Percentiles rank a stretch among this genome's conserved stretches.
These are phyloP conservation scores for Volucella zonaria DNA, from an alignment of 2,888 invertebrate genomes.

Conservation along the genomic window DNA sequence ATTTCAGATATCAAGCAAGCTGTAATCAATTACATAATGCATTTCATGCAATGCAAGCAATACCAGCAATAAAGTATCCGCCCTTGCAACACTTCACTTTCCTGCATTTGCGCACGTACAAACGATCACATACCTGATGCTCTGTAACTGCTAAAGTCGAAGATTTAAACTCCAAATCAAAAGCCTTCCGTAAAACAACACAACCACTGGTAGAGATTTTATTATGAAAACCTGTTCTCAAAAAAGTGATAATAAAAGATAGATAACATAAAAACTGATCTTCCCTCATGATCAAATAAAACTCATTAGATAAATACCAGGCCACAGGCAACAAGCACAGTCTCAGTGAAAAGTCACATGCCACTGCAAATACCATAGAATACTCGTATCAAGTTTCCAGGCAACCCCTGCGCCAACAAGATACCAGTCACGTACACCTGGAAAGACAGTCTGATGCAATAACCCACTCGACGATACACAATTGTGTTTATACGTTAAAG, in stretches of 20 bases:
- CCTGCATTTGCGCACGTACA: no score
- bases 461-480: not conserved
- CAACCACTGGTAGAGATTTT: no score
- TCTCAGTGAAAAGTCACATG: constrained; percentile 41
- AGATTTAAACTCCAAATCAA: no score
- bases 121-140: no score
- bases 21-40: no score
- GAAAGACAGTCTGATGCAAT: constrained; percentile 30
- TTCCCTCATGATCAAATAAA: constrained; percentile 22
- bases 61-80: no score
- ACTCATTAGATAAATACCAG: constrained; percentile 19
- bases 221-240: constrained; percentile 10
- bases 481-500: not conserved
- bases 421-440: constrained; percentile 43
- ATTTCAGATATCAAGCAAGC: no score
- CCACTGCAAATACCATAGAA: not conserved
- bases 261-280: constrained; percentile 3
- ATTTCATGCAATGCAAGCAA: no score
- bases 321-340: constrained; percentile 4
- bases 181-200: no score
- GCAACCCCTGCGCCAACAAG: constrained; percentile 7
- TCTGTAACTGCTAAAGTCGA: no score
- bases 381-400: not conserved
- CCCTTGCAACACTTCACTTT: no score
- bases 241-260: not conserved